A percentile compares a stretch with the other conserved stretches of the same genome.
phyloP scores from a whole-genome alignment of 2,888 invertebrate species.

The Phrixothrix hirtus region DNA sequence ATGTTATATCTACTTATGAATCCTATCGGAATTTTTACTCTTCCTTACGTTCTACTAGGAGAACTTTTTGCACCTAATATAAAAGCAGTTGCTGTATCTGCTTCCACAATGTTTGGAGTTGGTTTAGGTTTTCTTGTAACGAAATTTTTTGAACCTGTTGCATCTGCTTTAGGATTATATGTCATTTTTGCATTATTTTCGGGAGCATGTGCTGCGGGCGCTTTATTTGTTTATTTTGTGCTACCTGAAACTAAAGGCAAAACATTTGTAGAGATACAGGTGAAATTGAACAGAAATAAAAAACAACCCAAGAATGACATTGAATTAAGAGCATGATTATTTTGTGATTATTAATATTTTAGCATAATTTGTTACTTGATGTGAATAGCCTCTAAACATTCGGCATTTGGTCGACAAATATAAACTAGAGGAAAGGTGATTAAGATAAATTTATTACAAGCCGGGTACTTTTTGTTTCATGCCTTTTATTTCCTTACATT shows the following conservation, averaged over 20 bases:
- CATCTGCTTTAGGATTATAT: slow-evolving; percentile 61
- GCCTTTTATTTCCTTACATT: no score
- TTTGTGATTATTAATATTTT: no score
- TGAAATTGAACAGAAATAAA: slow-evolving; percentile 55
- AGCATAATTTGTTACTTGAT: no score
- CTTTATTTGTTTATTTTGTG: slow-evolving; percentile 61
- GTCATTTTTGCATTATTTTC: slow-evolving; percentile 65
- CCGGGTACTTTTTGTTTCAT: no score
- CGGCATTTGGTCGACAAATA: no score
- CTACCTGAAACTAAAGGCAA: slow-evolving; percentile 69
- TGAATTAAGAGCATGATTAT: no score
- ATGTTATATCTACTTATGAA: slow-evolving; percentile 64
- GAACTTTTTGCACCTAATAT: slow-evolving; percentile 68
- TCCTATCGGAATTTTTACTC: slow-evolving; percentile 63
- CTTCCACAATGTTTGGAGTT: slow-evolving; percentile 62
- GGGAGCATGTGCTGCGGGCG: slow-evolving; percentile 59
- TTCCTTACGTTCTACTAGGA: slow-evolving; percentile 66
- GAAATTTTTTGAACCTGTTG: slow-evolving; percentile 63
- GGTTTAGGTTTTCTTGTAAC: slow-evolving; percentile 62
- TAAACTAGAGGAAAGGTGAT: no score
- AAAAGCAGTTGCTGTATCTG: slow-evolving; percentile 63
- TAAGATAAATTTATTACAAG: no score
- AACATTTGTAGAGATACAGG: slow-evolving; percentile 64
- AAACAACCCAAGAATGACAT: background rate
- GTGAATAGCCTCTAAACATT: no score